phyloP scores from a whole-genome alignment of 2,113 vertebrate species.

The Aix galericulata region DNA sequence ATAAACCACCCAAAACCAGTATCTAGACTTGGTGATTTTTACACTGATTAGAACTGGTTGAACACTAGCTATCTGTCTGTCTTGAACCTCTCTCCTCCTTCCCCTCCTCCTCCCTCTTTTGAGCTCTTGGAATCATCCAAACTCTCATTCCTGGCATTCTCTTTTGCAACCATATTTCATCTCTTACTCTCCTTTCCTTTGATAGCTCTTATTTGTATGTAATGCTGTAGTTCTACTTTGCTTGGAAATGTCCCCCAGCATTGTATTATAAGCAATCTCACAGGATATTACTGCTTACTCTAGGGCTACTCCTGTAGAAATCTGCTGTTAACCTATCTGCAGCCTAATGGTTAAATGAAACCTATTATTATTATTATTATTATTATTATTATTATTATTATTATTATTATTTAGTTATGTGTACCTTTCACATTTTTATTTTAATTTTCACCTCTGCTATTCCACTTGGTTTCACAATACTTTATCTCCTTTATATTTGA shows the following conservation, averaged over 20 bases:
- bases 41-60: neutral
- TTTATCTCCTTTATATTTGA: neutral
- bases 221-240: neutral
- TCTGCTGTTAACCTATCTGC: neutral
- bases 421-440: neutral
- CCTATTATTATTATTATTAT: no score
- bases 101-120: neutral
- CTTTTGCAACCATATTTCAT: neutral
- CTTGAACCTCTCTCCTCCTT: neutral
- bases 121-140: neutral
- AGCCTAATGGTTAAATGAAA: accelerated
- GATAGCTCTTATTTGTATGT: neutral
- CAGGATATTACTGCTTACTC: neutral
- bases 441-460: neutral
- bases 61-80: neutral
- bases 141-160: neutral
- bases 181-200: neutral
- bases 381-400: no score
- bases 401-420: neutral
- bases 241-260: neutral
- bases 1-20: accelerated
- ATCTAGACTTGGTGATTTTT: neutral
- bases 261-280: neutral
- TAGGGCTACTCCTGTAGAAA: neutral
- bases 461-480: neutral